phyloP scores from a whole-genome alignment of 2,113 vertebrate genomes.

The Hippoglossus stenolepis region DNA sequence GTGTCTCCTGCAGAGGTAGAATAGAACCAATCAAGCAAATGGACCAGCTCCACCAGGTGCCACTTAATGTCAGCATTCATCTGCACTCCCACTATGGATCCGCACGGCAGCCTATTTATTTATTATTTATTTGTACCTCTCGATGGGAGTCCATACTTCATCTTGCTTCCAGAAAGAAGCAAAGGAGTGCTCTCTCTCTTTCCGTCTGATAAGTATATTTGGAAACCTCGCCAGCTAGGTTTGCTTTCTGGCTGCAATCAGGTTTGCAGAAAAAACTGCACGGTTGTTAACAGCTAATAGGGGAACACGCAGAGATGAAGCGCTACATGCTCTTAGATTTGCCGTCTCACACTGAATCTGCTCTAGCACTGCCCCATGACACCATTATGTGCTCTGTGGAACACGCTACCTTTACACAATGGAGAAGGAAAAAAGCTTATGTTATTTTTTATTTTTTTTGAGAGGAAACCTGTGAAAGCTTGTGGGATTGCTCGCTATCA shows the following conservation, averaged over 20 bases:
- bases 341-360: conserved; percentile 27
- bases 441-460: conserved; percentile 1
- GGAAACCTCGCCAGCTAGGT: background rate
- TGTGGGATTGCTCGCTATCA: conserved; percentile 12
- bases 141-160: conserved; percentile 13
- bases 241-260: conserved; percentile 20
- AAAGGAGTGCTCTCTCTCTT: background rate
- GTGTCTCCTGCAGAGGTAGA: conserved; percentile 47
- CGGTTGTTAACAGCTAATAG: conserved; percentile 47
- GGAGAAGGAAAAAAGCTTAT: conserved; percentile 15
- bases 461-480: conserved; percentile 32
- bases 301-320: conserved; percentile 61
- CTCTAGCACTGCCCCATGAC: conserved; percentile 51
- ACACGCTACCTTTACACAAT: conserved; percentile 50
- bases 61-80: conserved; percentile 60
- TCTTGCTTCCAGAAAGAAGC: background rate
- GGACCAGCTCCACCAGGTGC: conserved; percentile 52
- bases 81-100: conserved; percentile 28
- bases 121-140: conserved; percentile 29
- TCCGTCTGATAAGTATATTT: background rate
- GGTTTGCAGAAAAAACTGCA: conserved; percentile 15
- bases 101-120: conserved; percentile 25
- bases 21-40: conserved; percentile 61
- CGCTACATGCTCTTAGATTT: conserved; percentile 38
- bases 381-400: conserved; percentile 60